Base-by-base conservation (phyloP, 1,140 invertebrate genomes). In the Brachionus asplanchnoidis region DNA sequence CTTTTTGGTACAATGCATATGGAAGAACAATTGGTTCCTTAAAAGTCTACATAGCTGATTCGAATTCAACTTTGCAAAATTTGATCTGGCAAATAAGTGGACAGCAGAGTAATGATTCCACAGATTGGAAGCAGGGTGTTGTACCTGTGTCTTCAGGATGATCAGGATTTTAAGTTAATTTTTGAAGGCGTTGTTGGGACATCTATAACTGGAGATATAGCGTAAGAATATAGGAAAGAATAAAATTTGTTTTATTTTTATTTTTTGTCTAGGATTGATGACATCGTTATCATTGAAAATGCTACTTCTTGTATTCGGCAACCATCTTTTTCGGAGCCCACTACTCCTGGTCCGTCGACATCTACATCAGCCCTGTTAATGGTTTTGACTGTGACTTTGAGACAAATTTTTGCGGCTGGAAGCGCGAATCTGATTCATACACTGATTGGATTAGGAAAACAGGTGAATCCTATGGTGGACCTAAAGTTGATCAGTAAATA, bases 341-440 rank as follows among this genome's bases (percentile, higher is more conserved):
- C 73, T 26, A 77, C 73, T 77, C 8, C 9, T 32, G 36, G 40
- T 50, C 73, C 73, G 42, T 23, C 73, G 50, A 77, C 73, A 4
- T 8, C 23, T 28, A 46, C 73, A 50, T 44, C 73, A 26, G 40
- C 6, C n/a, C 26, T 12, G 9, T 46, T 14, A 8, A 40, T 26
- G 73, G 32, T 14, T 50, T 77, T 4, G 86, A 88, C 42, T 89
- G 88, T 85, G 86, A 87, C 77, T 89, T 89, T 87, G 88, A 89
- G 77, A 79, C 86, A 12, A 86, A 86, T 79, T 85, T 66, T 7
- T 87, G 89, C 86, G 88, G 87, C 9, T 89, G 88, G 88, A 26
- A 8, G 6, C 73, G 42, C 20, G 42, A 40, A 26, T 28, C 73
- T 23, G 73, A 77, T 46, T 77, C 73, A 11, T 44, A 17, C 1